A percentile compares a stretch with the other conserved stretches of the same genome.
Conservation (phyloP, 2,113 vertebrate genomes). For the Cyanistes caeruleus region DNA sequence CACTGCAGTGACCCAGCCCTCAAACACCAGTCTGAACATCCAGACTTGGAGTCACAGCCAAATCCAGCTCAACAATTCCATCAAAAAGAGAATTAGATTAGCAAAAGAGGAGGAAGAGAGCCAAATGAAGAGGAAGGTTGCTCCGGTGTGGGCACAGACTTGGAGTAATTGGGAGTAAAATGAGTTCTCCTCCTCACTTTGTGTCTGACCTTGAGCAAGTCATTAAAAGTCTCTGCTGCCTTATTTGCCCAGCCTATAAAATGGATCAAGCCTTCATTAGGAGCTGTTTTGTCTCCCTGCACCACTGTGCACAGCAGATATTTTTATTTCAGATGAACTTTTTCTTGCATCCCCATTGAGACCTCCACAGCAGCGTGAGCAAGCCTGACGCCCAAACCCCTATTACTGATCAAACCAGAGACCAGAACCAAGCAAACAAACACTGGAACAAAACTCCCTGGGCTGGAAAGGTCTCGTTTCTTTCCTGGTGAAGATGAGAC, state of each 20-base stretch:
- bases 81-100: background rate
- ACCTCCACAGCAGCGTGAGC: background rate
- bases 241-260: background rate
- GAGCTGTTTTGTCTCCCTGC: background rate
- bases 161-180: background rate
- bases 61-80: background rate
- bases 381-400: background rate
- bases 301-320: background rate
- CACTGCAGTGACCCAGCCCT: background rate
- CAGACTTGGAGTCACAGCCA: background rate
- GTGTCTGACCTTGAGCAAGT: background rate
- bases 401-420: background rate
- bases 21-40: background rate
- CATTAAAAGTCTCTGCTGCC: constrained; percentile 5
- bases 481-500: constrained; percentile 13
- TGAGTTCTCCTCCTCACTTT: background rate
- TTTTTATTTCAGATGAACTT: background rate
- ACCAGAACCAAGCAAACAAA: background rate
- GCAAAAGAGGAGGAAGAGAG: background rate
- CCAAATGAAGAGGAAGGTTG: background rate
- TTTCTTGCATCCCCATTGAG: background rate
- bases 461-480: constrained; percentile 22
- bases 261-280: constrained; percentile 1
- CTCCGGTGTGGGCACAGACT: background rate
- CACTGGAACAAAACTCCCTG: background rate